Conservation (phyloP, 2,113 vertebrate genomes). For the Nerophis lumbriciformis region DNA sequence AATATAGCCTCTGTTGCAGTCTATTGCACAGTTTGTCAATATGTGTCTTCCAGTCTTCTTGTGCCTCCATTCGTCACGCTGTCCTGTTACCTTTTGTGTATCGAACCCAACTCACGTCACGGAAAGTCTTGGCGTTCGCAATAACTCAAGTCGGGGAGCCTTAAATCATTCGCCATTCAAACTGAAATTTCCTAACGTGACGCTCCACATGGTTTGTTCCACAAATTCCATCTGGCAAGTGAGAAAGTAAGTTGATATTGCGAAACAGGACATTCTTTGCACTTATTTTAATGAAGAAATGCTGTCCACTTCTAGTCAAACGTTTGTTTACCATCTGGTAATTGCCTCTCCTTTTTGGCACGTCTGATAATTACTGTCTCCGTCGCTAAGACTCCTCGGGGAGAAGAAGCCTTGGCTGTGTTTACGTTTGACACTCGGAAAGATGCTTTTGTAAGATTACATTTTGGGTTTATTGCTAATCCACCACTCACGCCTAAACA, state of each 20-base stretch:
- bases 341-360: no score
- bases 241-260: not conserved
- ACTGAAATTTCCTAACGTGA: not conserved
- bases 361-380: no score
- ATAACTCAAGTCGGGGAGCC: not conserved
- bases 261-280: not conserved
- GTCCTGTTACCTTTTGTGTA: constrained; percentile 8
- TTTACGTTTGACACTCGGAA: no score
- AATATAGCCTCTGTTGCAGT: no score
- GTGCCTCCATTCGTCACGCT: constrained; percentile 1
- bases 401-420: no score
- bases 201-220: not conserved
- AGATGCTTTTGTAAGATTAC: no score
- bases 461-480: no score
- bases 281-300: not conserved
- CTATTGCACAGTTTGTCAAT: no score
- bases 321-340: no score
- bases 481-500: no score
- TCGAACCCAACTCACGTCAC: constrained; percentile 25
- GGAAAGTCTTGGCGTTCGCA: constrained; percentile 6
- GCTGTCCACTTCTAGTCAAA: not conserved
- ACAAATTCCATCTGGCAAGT: constrained; percentile 4
- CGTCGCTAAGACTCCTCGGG: no score
- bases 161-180: not conserved
- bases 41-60: no score